Evolutionary conservation across 1,140 invertebrate species (phyloP).

Genomic region (Drosophila watanabei): DNA sequence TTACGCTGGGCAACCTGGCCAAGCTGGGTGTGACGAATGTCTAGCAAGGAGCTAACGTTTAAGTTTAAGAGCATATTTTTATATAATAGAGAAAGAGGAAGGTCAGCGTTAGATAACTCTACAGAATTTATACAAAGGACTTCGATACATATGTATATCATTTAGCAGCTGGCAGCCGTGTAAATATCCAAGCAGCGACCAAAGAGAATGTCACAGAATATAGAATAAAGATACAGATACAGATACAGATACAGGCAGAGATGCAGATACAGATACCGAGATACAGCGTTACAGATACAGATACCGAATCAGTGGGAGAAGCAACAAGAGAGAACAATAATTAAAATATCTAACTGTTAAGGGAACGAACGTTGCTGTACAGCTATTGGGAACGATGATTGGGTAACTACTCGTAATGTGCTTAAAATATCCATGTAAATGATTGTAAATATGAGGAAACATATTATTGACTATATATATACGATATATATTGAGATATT

Average conservation of each 20-base stretch:
- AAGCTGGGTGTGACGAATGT: conserved; percentile 88
- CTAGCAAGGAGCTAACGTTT: conserved; percentile 33
- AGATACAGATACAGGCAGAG: neutral
- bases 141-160: conserved; percentile 83
- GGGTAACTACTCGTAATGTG: conserved; percentile 59
- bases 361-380: conserved; percentile 59
- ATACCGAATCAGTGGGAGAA: conserved; percentile 28
- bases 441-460: conserved; percentile 63
- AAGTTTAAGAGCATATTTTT: conserved; percentile 71
- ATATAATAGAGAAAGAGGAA: conserved; percentile 27
- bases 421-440: conserved; percentile 76
- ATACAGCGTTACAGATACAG: conserved; percentile 6
- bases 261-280: conserved; percentile 20
- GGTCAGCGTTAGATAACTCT: conserved; percentile 69
- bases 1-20: conserved; percentile 94
- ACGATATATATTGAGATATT: conserved; percentile 25
- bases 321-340: conserved; percentile 78
- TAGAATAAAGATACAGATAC: conserved; percentile 4
- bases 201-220: conserved; percentile 48
- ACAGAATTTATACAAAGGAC: conserved; percentile 83
- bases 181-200: conserved; percentile 75
- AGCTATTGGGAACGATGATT: conserved; percentile 51
- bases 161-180: conserved; percentile 65
- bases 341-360: conserved; percentile 71
- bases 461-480: conserved; percentile 51